Base-by-base conservation (phyloP, 2,113 vertebrate genomes). In the Silurus meridionalis region DNA sequence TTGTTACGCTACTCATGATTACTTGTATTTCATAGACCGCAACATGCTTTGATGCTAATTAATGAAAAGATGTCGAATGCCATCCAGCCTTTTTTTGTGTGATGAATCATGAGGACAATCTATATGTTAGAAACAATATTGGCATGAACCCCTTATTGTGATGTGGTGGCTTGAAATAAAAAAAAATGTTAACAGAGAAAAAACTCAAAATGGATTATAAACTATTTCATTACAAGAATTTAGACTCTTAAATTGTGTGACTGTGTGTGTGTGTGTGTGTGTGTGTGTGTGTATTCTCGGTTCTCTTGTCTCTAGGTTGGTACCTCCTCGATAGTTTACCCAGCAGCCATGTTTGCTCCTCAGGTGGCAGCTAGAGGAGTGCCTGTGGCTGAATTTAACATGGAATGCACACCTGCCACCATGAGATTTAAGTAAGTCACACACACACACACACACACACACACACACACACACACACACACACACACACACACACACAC, bases 321-420 rank as follows among this genome's bases (percentile, higher is more conserved):
- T 23, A 99, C 98, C 0, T 99, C 98, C 3, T 99, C 98, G 0
- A 86, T 98, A 82, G 97, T 99, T 87, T 99, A 99, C 88, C 98
- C 98, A 1, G 98, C 98, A 0, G 98, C 97, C 75, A 97, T 98
- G 96, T 99, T 99, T 85, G 98, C 98, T 71, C 98, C 98, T 0
- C 96, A 98, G 90, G 98, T 99, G 53, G 96, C 98, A 0, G 95
- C 94, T 69, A 93, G 97, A 89, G 97, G 97, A 0, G 95, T 99
- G 74, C 96, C 97, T 0, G 98, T 99, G 48, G 98, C 98, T 0
- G 98, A 99, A 79, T 99, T 99, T 89, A 99, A 99, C 94, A 96
- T 91, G 94, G 96, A 97, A 61, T 72, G 93, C 88, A 99, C 98
- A 10, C 96, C 97, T 0, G 97, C 96, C 80, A 98, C 98, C 0